phyloP scores from a whole-genome alignment of 2,888 invertebrate genomes.

The Chorisops tibialis region DNA sequence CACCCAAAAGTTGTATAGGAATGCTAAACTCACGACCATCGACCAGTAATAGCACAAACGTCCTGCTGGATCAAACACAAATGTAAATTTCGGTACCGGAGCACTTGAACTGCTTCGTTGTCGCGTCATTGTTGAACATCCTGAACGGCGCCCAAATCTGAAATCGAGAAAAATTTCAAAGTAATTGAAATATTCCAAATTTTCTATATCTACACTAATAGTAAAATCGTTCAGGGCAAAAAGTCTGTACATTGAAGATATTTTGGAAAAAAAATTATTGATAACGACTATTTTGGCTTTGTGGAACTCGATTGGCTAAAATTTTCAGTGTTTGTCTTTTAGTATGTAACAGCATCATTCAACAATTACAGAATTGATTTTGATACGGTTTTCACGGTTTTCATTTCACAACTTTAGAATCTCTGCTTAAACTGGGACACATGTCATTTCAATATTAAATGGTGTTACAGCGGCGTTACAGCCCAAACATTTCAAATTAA shows the following conservation, averaged over 20 bases:
- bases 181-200: neutral
- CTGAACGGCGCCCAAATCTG: slow-evolving; percentile 38
- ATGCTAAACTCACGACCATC: slow-evolving; percentile 92
- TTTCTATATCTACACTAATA: neutral
- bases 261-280: neutral
- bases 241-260: no score
- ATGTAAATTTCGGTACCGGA: slow-evolving; percentile 71
- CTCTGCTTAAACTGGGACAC: no score
- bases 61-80: slow-evolving; percentile 98
- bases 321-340: no score
- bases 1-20: slow-evolving; percentile 96
- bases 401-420: no score
- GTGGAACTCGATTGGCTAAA: no score
- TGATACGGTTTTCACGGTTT: no score
- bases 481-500: no score
- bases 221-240: no score
- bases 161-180: slow-evolving; percentile 8
- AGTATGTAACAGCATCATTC: no score
- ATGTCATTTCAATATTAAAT: no score
- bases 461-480: no score
- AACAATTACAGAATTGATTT: no score
- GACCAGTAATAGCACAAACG: slow-evolving; percentile 96
- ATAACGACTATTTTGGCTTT: neutral
- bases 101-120: slow-evolving; percentile 42
- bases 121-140: slow-evolving; percentile 34